Base-by-base conservation (phyloP, 2,113 vertebrate species). In the Oncorhynchus nerka region DNA sequence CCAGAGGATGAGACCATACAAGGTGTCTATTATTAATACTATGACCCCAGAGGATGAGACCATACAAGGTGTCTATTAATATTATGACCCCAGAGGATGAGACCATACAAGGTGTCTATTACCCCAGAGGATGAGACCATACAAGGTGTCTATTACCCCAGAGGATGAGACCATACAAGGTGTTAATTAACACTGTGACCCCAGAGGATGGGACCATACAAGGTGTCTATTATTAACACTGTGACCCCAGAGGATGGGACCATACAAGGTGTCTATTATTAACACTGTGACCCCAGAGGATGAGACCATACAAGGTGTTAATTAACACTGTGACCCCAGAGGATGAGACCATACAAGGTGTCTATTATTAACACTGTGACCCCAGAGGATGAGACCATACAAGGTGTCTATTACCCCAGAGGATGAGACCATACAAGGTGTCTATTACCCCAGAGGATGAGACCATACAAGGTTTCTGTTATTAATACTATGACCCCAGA, bases 41-140 rank as follows among this genome's bases (percentile, higher is more conserved):
- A 99, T 28, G 98, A 99, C 90, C 98, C 98, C 71, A 99, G 89
- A 95, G 97, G 73, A 81, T 99, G 65, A 97, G 97, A 16, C 98
- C 97, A 4, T 99, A 94, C 81, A 99, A 99, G 75, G 91, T 89
- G 3, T 66, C 1, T 66, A 15, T 20, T 34, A 68, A 34, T 34
- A 34, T 5, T 34, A 34, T 1, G 34, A 28, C 26, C 26, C 26
- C 26, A 28, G 26, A 2, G 26, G 26, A 28, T 28, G 26, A 28
- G 26, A 28, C 26, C 26, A 28, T 28, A 28, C 26, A 28, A 1
- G 26, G 26, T 26, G 26, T 26, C 26, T 26, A 26, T 26, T 26
- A 34, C 34, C 34, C 34, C 34, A 34, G 34, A 1, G 34, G 34
- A 34, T 34, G 34, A 6, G 34, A 34, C 34, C 34, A 7, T 34